Evolutionary conservation across 2,113 vertebrate genomes (phyloP), one percentile per base, ranked within the genome.

Genomic region (Pteropus alecto): DNA sequence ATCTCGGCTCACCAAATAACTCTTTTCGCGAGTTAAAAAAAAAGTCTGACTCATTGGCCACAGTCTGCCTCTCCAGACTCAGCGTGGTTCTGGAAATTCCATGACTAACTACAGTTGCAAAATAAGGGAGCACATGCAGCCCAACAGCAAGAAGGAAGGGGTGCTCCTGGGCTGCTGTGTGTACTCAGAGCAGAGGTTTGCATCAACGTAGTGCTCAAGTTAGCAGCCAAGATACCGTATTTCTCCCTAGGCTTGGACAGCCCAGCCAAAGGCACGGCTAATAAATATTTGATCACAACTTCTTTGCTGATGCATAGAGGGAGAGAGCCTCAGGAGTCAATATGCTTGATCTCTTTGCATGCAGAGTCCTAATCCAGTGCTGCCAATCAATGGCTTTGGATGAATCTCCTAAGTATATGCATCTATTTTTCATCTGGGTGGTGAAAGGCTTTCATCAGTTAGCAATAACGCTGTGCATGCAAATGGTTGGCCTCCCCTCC

Each of bases 221-320:
- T 6, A 71, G 79, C 79, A 63, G 54, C 26, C 9, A 51, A n/a
- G 10, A 63, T 4, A 61, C 46, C 68, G 43, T 18, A 7, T 46
- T 86, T 51, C 46, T 48, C 67, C 26, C 21, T 9, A 14, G 15
- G 51, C 77, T 93, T 19, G 58, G 73, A 74, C 24, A 33, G 71
- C 48, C n/a, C 73, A 58, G 79, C 78, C 68, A 41, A 86, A 92
- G 83, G 60, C 94, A 22, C 12, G 12, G 56, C 60, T 87, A 41
- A 74, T 95, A 92, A 93, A 95, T 94, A 96, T 92, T 94, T 95
- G 86, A 93, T 96, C 86, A 60, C 18, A 85, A 78, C 89, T 35
- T 89, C 71, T 93, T 67, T 35, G 90, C 81, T 67, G 94, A 70
- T 24, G 46, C 51, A 67, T 2, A 28, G 77, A 92, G 43, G 30